Base-by-base conservation (phyloP, 2,113 vertebrate genomes). In the Globicephala melas region DNA sequence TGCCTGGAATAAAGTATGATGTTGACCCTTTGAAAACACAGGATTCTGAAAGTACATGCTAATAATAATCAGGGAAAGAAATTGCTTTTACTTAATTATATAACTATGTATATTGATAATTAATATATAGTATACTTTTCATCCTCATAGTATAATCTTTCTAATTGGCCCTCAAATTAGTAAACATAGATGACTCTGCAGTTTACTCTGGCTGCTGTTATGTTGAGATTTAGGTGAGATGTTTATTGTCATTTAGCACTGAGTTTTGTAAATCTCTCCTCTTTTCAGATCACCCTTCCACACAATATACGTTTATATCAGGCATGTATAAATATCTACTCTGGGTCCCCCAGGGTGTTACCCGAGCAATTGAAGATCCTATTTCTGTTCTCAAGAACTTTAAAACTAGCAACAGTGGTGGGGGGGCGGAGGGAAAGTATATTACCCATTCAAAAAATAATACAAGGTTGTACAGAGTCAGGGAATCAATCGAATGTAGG, bases 351-450 rank as follows among this genome's bases (percentile, higher is more conserved):
- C 3, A 55, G 13, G 6, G 20, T 47, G 21, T 77, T 44, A 81
- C 20, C 25, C 12, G 31, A 67, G 11, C 1, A 62, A 60, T 1
- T 87, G 3, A 53, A 91, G 28, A 71, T 38, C 5, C 47, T n/a
- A n/a, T 31, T 89, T 47, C 31, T 68, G 3, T 79, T 62, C 11
- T 88, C 26, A 80, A 79, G 10, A 47, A 41, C 5, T 90, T 92
- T 68, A 88, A 88, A 91, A 70, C 55, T 53, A 96, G 20, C 33
- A 85, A 18, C 2, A 33, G 8, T 47, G 0, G 3, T 4, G 1
- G 3, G 2, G 13, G 6, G 6, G 2, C 6, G 2, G 8, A 50
- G 1, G 26, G 60, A 36, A 44, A 15, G 2, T 85, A 2, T 33
- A 14, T 60, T 47, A 79, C 25, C 53, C 21, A 67, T 7, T 67